Percentiles rank a stretch among this genome's conserved stretches.
Conservation (phyloP, 2,113 vertebrate species). For the Nipponia nippon region DNA sequence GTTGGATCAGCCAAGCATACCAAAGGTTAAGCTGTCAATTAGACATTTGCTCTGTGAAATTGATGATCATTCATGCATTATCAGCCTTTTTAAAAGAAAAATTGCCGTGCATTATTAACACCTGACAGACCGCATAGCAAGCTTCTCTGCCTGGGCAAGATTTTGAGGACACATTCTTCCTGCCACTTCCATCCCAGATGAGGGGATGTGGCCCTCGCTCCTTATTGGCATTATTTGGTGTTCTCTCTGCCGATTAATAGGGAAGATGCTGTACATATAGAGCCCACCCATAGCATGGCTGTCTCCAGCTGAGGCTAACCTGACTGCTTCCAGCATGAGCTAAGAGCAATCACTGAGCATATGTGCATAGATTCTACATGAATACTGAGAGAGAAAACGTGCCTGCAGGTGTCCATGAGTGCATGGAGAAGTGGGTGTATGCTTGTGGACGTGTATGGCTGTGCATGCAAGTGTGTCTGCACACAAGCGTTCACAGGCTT, state of each 20-base stretch:
- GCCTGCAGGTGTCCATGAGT: not conserved
- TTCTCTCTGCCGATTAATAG: not conserved
- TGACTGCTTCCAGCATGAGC: not conserved
- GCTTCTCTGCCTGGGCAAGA: not conserved
- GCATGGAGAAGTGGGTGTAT: too few species aligned
- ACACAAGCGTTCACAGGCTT: not conserved
- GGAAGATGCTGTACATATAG: not conserved
- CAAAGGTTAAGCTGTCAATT: not conserved
- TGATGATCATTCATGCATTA: not conserved
- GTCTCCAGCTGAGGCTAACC: not conserved
- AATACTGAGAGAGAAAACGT: not conserved
- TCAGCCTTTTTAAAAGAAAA: not conserved
- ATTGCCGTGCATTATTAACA: not conserved
- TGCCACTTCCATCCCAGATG: not conserved
- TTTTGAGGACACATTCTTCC: not conserved
- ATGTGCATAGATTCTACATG: not conserved
- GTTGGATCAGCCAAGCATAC: not conserved
- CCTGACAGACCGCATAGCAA: not conserved
- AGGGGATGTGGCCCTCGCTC: not conserved
- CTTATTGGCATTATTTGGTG: not conserved
- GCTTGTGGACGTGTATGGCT: not conserved
- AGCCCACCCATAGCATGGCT: not conserved
- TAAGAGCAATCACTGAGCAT: not conserved
- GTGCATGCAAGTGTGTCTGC: not conserved
- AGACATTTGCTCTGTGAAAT: not conserved